These are phyloP conservation scores for Crax fasciolata DNA, from an alignment of 2,797 vertebrate species.

Conservation along the genomic window DNA sequence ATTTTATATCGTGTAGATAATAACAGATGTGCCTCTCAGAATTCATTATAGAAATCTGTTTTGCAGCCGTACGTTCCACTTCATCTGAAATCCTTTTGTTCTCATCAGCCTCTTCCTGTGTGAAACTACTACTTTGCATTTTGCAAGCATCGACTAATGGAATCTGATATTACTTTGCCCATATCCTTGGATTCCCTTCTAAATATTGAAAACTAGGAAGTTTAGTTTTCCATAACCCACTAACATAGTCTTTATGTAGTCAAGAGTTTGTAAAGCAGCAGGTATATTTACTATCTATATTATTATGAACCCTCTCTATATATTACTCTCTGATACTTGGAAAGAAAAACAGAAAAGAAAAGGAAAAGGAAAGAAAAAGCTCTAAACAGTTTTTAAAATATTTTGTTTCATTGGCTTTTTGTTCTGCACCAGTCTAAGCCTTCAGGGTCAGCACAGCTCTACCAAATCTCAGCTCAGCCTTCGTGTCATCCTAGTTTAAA, in stretches of 20 bases:
- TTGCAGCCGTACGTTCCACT: conserved; percentile 76
- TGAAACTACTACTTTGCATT: conserved; percentile 71
- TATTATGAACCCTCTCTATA: neutral
- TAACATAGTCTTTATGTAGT: neutral
- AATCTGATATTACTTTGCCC: conserved; percentile 67
- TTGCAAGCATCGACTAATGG: conserved; percentile 59
- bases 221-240: neutral
- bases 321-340: neutral
- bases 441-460: neutral
- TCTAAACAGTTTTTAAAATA: neutral
- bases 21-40: conserved; percentile 75
- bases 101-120: conserved; percentile 73
- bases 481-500: conserved; percentile 14
- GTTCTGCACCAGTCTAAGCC: neutral
- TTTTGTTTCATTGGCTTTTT: neutral
- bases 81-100: conserved; percentile 79
- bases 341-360: neutral
- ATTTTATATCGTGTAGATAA: conserved; percentile 76
- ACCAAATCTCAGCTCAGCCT: neutral
- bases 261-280: neutral
- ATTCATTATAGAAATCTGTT: conserved; percentile 78
- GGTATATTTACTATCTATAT: neutral
- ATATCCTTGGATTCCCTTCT: conserved; percentile 28
- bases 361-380: neutral
- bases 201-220: conserved; percentile 30